Conservation (phyloP, 2,113 vertebrate species). For the Malurus melanocephalus region DNA sequence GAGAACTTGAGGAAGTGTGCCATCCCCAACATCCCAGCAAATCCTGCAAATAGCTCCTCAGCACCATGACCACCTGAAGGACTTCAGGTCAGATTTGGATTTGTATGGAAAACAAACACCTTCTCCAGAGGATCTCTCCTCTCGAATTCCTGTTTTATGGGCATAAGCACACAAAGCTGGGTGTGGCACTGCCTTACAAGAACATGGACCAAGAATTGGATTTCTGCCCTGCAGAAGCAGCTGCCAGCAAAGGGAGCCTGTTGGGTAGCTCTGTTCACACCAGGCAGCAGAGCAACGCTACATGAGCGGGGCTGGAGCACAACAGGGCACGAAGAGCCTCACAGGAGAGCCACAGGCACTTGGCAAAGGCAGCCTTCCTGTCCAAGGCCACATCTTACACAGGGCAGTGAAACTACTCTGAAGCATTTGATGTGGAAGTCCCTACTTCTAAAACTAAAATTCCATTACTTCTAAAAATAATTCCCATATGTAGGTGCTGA, state of each 20-base stretch:
- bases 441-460: background rate
- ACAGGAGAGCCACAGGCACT: background rate
- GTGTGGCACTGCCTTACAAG: background rate
- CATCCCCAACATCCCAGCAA: background rate
- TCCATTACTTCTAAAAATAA: background rate
- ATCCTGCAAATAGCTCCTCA: background rate
- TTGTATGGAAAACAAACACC: background rate
- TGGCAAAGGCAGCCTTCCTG: background rate
- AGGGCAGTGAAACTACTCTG: background rate
- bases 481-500: rapidly evolving
- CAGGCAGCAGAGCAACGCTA: background rate
- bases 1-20: constrained; percentile 69
- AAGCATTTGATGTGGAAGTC: background rate
- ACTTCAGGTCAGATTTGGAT: background rate
- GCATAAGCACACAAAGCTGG: background rate
- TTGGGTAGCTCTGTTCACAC: background rate
- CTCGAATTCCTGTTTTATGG: background rate
- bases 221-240: background rate
- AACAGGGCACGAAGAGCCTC: rapidly evolving
- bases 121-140: background rate
- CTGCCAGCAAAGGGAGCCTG: background rate
- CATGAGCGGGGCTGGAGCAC: rapidly evolving
- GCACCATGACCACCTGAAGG: background rate
- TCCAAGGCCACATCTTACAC: background rate
- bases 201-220: background rate